These are phyloP conservation scores for Chlorocebus sabaeus DNA, from an alignment of 2,113 vertebrate genomes.

Conservation along the genomic window DNA sequence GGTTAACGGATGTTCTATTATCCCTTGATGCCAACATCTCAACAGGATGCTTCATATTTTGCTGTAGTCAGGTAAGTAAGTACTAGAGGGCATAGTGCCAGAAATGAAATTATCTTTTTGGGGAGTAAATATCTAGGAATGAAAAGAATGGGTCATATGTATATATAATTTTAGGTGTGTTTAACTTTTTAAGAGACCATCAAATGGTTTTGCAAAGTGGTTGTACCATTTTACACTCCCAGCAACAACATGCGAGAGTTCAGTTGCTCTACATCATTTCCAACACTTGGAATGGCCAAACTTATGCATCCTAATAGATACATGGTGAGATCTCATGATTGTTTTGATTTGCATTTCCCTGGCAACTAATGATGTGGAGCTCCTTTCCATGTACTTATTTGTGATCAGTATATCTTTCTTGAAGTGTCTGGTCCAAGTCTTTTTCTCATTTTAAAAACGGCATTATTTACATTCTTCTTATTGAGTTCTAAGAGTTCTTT, in stretches of 20 bases:
- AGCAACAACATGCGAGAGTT: neutral
- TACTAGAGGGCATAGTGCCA: neutral
- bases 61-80: neutral
- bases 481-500: neutral
- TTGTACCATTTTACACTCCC: neutral
- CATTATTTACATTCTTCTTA: neutral
- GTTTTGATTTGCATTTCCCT: neutral
- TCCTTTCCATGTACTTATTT: neutral
- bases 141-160: neutral
- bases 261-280: neutral
- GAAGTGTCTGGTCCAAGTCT: neutral
- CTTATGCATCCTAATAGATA: neutral
- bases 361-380: neutral
- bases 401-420: neutral
- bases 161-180: neutral
- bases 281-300: neutral
- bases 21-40: neutral
- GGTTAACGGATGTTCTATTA: neutral
- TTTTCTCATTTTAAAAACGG: neutral
- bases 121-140: neutral
- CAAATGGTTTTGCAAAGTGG: neutral
- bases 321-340: neutral
- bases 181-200: neutral
- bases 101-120: neutral
- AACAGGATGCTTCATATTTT: neutral